Conservation (phyloP, 2,113 vertebrate species). For the Guaruba guarouba region DNA sequence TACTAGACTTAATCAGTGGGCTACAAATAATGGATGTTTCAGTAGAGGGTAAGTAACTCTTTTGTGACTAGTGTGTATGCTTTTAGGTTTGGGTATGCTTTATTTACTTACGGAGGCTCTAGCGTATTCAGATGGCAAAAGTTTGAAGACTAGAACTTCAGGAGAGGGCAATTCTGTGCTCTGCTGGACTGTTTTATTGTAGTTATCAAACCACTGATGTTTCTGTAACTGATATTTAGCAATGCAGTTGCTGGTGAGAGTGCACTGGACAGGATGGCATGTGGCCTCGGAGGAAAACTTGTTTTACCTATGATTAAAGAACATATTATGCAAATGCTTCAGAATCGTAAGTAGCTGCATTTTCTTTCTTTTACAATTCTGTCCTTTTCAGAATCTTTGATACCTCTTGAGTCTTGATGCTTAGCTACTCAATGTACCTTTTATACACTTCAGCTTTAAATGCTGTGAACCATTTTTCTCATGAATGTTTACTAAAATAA, state of each 20-base stretch:
- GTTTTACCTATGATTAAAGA: constrained; percentile 98
- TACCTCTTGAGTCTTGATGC: neutral
- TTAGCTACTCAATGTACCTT: neutral
- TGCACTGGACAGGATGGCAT: constrained; percentile 94
- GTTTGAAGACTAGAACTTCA: neutral
- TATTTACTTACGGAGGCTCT: neutral
- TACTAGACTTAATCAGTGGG: neutral
- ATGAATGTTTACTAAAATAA: neutral
- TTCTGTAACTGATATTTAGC: constrained; percentile 69
- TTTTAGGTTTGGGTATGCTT: neutral
- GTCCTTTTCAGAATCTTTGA: neutral
- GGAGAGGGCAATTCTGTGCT: neutral
- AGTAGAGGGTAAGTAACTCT: neutral
- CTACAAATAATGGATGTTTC: neutral
- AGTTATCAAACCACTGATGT: neutral
- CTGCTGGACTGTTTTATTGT: neutral
- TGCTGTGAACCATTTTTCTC: neutral
- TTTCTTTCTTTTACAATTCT: neutral
- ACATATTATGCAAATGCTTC: constrained; percentile 98
- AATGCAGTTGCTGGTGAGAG: constrained; percentile 97
- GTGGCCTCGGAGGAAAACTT: constrained; percentile 95
- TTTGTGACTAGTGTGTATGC: neutral
- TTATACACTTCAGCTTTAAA: neutral
- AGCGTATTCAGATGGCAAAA: neutral
- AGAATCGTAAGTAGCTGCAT: constrained; percentile 85